Evolutionary conservation across 2,888 invertebrate genomes (phyloP).

Genomic region (Sarcophaga variegata): DNA sequence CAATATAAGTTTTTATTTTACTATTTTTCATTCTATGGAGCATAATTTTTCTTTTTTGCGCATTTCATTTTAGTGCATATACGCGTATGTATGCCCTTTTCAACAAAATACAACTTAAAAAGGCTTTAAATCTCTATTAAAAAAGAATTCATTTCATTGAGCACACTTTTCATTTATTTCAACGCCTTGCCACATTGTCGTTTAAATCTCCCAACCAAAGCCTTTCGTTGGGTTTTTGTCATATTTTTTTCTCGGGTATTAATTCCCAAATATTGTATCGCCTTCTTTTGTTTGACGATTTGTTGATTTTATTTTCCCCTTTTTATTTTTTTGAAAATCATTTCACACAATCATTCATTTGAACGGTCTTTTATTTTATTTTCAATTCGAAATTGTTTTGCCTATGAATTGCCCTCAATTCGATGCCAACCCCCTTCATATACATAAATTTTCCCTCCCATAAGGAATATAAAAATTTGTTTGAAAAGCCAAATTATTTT

Average conservation of each 20-base stretch:
- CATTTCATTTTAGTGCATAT: too few relatives aligned
- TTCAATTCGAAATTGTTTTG: not conserved
- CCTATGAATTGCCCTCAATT: not conserved
- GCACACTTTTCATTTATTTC: constrained; percentile 45
- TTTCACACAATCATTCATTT: constrained; percentile 1
- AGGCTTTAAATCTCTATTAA: constrained; percentile 22
- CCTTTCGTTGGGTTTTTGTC: too few relatives aligned
- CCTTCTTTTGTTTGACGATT: not conserved
- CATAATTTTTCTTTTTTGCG: too few relatives aligned
- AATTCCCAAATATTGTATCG: not conserved
- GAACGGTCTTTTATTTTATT: not conserved
- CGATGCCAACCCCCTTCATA: not conserved
- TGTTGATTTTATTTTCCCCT: not conserved
- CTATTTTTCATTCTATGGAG: too few relatives aligned
- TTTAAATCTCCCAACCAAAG: not conserved
- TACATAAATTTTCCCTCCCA: not conserved
- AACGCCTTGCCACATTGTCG: constrained; percentile 15
- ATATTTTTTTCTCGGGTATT: not conserved
- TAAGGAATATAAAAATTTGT: not conserved
- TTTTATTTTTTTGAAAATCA: not conserved
- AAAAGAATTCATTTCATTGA: not conserved
- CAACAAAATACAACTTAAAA: not conserved
- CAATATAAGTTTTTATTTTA: too few relatives aligned
- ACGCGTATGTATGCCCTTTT: not conserved
- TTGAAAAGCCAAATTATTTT: not conserved